A percentile compares a stretch with the other conserved stretches of the same genome.
Conservation (phyloP, 2,888 invertebrate species). For the Standfussiana lucernea region DNA sequence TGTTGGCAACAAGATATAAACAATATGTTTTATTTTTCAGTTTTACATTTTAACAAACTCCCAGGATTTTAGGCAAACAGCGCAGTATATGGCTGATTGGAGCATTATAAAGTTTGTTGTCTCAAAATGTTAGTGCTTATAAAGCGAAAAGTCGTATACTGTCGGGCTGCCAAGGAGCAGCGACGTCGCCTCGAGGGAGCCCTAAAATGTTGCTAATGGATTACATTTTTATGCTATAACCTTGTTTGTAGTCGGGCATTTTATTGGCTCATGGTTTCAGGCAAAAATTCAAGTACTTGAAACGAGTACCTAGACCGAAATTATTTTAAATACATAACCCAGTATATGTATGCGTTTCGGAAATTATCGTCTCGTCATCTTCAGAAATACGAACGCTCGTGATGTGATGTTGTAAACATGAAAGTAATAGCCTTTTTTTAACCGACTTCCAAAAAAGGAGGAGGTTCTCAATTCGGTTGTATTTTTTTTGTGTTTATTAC, state of each 20-base stretch:
- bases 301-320: background rate
- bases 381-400: background rate
- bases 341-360: background rate
- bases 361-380: background rate
- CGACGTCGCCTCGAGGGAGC: conserved; percentile 10
- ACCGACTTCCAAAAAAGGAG: too few relatives aligned
- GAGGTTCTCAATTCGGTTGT: too few relatives aligned
- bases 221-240: conserved; percentile 48
- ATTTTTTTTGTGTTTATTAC: too few relatives aligned
- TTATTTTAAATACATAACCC: background rate
- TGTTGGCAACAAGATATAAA: conserved; percentile 36
- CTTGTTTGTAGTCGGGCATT: conserved; percentile 15
- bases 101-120: conserved; percentile 48
- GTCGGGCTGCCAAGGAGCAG: background rate
- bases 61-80: conserved; percentile 25
- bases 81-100: conserved; percentile 45
- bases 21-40: conserved; percentile 45
- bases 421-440: background rate
- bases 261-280: conserved; percentile 9
- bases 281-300: background rate
- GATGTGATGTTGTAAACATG: background rate
- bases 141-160: conserved; percentile 14
- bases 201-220: conserved; percentile 47
- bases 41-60: conserved; percentile 47
- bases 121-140: conserved; percentile 44